phyloP scores from a whole-genome alignment of 2,888 invertebrate species.

The Parasteatoda lunata region DNA sequence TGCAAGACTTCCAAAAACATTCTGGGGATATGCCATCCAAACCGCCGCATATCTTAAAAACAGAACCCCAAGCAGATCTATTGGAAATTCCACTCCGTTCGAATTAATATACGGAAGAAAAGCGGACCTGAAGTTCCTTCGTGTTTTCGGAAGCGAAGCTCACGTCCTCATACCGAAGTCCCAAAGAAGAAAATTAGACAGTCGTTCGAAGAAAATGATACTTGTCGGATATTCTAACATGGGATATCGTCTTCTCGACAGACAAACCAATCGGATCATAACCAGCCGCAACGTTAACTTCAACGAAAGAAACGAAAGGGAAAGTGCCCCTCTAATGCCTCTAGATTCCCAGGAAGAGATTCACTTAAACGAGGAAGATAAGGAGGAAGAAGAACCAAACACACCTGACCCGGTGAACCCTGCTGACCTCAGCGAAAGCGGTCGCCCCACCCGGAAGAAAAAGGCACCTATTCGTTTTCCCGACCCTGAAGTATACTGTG shows the following conservation, averaged over 20 bases:
- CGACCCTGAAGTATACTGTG: neutral
- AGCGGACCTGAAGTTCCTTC: slow-evolving; percentile 54
- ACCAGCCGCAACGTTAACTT: neutral
- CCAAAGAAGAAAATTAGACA: slow-evolving; percentile 49
- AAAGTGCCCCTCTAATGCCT: neutral
- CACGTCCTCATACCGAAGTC: slow-evolving; percentile 49
- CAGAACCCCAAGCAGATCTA: slow-evolving; percentile 33
- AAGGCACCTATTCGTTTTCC: neutral
- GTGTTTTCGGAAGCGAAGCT: neutral
- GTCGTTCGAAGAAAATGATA: slow-evolving; percentile 20
- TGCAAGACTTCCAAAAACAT: slow-evolving; percentile 53
- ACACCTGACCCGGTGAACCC: neutral
- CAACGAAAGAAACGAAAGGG: neutral
- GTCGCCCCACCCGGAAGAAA: neutral
- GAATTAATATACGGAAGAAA: slow-evolving; percentile 46
- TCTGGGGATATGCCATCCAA: slow-evolving; percentile 69
- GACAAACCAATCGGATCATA: neutral
- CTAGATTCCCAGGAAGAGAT: neutral
- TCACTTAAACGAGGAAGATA: neutral
- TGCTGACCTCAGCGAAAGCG: too few relatives aligned
- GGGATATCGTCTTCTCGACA: slow-evolving; percentile 58
- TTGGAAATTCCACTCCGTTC: slow-evolving; percentile 51
- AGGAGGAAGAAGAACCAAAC: neutral
- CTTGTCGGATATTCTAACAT: slow-evolving; percentile 65
- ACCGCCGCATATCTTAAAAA: slow-evolving; percentile 67